Evolutionary conservation across 2,797 vertebrate genomes (phyloP).

Genomic region (Neostethus bicornis): DNA sequence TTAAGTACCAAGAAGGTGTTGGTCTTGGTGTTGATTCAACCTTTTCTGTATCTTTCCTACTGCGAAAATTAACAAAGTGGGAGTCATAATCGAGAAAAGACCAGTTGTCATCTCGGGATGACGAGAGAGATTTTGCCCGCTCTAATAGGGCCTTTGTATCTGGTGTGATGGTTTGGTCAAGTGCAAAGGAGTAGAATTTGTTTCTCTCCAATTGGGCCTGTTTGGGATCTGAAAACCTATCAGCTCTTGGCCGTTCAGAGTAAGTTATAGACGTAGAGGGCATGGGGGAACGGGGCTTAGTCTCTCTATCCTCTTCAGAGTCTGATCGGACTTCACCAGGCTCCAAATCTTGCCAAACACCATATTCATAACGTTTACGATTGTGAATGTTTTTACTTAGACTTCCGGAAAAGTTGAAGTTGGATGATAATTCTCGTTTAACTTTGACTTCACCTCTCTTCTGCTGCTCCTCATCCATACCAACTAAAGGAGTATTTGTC

Average conservation of each 20-base stretch:
- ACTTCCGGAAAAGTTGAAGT: slow-evolving; percentile 87
- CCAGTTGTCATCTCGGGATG: slow-evolving; percentile 97
- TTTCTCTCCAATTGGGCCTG: slow-evolving; percentile 91
- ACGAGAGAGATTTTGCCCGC: slow-evolving; percentile 97
- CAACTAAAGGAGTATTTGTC: slow-evolving; percentile 82
- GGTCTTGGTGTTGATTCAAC: slow-evolving; percentile 92
- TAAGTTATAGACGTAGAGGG: slow-evolving; percentile 88
- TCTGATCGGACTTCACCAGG: slow-evolving; percentile 97
- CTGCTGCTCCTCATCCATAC: slow-evolving; percentile 87
- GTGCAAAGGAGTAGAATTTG: slow-evolving; percentile 94
- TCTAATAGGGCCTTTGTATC: slow-evolving; percentile 98
- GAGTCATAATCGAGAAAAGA: slow-evolving; percentile 97
- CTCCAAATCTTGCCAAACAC: slow-evolving; percentile 86
- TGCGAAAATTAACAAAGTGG: slow-evolving; percentile 92
- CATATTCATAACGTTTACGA: slow-evolving; percentile 86
- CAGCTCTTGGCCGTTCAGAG: slow-evolving; percentile 88
- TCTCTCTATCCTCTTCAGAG: slow-evolving; percentile 92
- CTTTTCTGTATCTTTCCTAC: slow-evolving; percentile 96
- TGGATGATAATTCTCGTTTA: slow-evolving; percentile 88
- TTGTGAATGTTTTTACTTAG: slow-evolving; percentile 88
- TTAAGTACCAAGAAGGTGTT: slow-evolving; percentile 97
- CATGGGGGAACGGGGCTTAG: slow-evolving; percentile 89
- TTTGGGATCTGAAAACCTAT: slow-evolving; percentile 91
- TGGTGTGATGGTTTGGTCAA: slow-evolving; percentile 97
- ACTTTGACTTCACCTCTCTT: slow-evolving; percentile 88